Evolutionary conservation across 2,797 vertebrate genomes (phyloP).

Genomic region (Carapus acus): DNA sequence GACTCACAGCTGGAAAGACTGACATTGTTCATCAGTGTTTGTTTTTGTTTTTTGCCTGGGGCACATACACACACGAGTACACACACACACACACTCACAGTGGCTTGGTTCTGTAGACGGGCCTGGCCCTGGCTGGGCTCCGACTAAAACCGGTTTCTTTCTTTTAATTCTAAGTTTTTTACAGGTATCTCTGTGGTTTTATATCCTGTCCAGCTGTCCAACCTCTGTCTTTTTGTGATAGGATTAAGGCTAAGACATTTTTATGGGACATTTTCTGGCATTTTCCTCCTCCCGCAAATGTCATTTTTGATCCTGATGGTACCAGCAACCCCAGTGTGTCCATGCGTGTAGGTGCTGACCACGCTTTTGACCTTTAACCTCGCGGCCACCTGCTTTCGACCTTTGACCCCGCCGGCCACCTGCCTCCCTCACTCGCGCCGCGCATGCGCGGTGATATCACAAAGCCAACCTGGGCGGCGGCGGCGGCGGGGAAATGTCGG

Average conservation of each 20-base stretch:
- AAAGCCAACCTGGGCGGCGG: slow-evolving; percentile 26
- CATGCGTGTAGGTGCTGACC: slow-evolving; percentile 28
- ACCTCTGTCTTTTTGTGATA: slow-evolving; percentile 53
- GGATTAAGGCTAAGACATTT: slow-evolving; percentile 46
- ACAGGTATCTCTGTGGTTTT: slow-evolving; percentile 55
- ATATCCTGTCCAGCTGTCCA: slow-evolving; percentile 42
- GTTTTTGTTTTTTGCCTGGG: slow-evolving; percentile 39
- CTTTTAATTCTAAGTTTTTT: slow-evolving; percentile 61
- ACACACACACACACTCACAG: slow-evolving; percentile 13
- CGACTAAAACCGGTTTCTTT: slow-evolving; percentile 35
- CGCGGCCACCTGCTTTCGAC: slow-evolving; percentile 12
- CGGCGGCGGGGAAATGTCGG: slow-evolving; percentile 27
- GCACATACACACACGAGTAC: slow-evolving; percentile 18
- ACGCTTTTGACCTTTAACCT: slow-evolving; percentile 18
- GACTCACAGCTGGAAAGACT: slow-evolving; percentile 30
- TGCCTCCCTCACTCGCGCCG: slow-evolving; percentile 14
- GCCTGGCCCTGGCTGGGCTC: slow-evolving; percentile 43
- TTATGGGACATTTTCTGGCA: slow-evolving; percentile 32
- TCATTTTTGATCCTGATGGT: slow-evolving; percentile 46
- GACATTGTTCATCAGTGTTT: slow-evolving; percentile 40
- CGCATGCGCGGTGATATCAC: slow-evolving; percentile 10
- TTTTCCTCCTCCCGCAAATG: slow-evolving; percentile 37
- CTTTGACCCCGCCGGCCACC: not conserved
- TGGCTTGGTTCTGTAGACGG: slow-evolving; percentile 28
- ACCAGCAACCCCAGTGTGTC: slow-evolving; percentile 46